Base-by-base conservation (phyloP, 2,888 invertebrate species). In the Andrena trimmerana region DNA sequence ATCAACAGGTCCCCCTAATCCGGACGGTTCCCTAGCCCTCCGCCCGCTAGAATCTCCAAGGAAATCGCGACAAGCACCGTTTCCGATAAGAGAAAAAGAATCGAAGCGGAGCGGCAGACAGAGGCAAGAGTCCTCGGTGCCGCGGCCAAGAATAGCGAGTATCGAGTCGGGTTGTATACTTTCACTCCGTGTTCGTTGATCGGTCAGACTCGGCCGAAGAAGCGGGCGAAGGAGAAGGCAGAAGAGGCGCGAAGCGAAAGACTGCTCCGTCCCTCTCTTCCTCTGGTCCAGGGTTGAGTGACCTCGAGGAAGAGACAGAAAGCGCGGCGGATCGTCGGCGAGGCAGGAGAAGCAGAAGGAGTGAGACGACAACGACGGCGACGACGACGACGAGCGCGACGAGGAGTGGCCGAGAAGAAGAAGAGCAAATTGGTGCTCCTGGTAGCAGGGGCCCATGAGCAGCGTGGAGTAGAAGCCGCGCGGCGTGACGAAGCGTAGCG, bases 401-500 rank as follows among this genome's bases (percentile, higher is more conserved):
- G 94, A 86, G 93, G 94, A 91, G 95, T 95, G 91, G 95, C 95
- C 90, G 95, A 95, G 90, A 94, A 95, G 94, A 95, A 95, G 94
- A 96, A 95, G 93, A 94, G 96, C 79, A 95, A 96, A 87, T 95
- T 96, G 84, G 95, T 96, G 74, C 96, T 96, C 82, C 93, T 95
- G 83, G 95, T 95, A 75, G 62, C 95, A 95, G 81, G 96, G 95
- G 60, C 95, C 94, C 95, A 96, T 95, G 63, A 94, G 94, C 87
- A 94, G 94, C 89, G 90, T 91, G 90, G 92, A 93, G 94, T 95
- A 83, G 76, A 86, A 83, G 48, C 66, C 63, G 75, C 88, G 86
- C 80, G 85, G 77, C 86, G 88, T 82, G 87, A 85, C 86, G 87
- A 88, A 89, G 88, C 88, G 89, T 79, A 87, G 86, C 88, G 86